Evolutionary conservation across 2,797 vertebrate genomes (phyloP).

Genomic region (Sebastes diaconus): DNA sequence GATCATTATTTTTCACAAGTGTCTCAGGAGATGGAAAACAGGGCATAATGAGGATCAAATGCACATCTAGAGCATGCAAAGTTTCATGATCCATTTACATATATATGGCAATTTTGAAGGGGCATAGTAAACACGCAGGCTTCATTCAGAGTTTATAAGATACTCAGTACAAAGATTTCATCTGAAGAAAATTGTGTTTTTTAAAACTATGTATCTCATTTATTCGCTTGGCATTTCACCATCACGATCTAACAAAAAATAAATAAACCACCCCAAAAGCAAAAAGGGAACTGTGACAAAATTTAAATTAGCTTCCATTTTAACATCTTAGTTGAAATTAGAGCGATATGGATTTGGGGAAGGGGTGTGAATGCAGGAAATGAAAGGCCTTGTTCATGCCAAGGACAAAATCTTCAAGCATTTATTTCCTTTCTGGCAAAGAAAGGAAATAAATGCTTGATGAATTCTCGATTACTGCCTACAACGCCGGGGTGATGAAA

Average conservation of each 20-base stretch:
- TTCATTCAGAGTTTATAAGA: not conserved
- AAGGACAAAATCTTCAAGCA: not conserved
- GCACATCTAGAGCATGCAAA: conserved; percentile 29
- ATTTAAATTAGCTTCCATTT: conserved; percentile 62
- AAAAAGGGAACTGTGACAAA: conserved; percentile 44
- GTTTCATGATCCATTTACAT: conserved; percentile 35
- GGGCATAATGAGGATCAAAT: conserved; percentile 64
- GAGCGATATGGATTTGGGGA: conserved; percentile 45
- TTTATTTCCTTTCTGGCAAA: not conserved
- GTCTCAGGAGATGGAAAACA: conserved; percentile 53
- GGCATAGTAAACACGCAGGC: conserved; percentile 14
- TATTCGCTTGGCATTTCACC: conserved; percentile 43
- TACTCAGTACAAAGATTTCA: conserved; percentile 1
- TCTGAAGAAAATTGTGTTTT: conserved; percentile 17
- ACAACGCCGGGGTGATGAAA: conserved; percentile 43
- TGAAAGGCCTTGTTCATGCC: conserved; percentile 44
- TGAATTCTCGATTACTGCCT: conserved; percentile 35
- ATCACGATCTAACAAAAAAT: not conserved
- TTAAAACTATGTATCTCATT: conserved; percentile 37
- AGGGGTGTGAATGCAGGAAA: conserved; percentile 41
- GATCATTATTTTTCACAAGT: conserved; percentile 74
- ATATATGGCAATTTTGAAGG: conserved; percentile 10
- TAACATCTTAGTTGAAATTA: conserved; percentile 43
- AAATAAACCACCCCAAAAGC: conserved; percentile 23
- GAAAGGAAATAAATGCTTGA: conserved; percentile 48